Evolutionary conservation across 2,113 vertebrate species (phyloP).

Genomic region (Oreocharis arfaki): DNA sequence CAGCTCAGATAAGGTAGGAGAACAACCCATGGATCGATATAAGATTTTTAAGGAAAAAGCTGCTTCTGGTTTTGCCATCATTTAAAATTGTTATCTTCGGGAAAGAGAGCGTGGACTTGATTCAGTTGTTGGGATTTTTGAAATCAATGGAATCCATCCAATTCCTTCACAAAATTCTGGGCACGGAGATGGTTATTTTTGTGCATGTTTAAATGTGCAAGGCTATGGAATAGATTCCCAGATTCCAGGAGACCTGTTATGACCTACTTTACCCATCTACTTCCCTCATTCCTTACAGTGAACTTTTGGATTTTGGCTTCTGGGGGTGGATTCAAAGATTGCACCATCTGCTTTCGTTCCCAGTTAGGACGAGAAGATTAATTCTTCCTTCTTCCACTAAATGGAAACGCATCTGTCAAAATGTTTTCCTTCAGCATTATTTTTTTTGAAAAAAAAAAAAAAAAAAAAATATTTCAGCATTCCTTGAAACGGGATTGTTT

Average conservation of each 20-base stretch:
- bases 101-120: neutral
- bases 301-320: neutral
- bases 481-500: conserved; percentile 32
- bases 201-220: neutral
- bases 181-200: neutral
- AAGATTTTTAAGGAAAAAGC: neutral
- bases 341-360: neutral
- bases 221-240: neutral
- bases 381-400: neutral
- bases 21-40: neutral
- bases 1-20: neutral
- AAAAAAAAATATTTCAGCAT: conserved; percentile 11
- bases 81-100: neutral
- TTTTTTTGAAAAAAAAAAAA: neutral
- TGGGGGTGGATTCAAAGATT: neutral
- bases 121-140: neutral
- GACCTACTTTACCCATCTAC: neutral
- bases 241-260: neutral
- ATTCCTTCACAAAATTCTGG: neutral
- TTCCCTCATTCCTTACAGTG: neutral
- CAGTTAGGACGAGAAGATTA: neutral
- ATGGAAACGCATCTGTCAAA: conserved; percentile 49
- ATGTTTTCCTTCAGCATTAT: conserved; percentile 1
- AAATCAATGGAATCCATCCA: neutral
- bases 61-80: neutral